A percentile compares a stretch with the other conserved stretches of the same genome.
Conservation (phyloP, 2,113 vertebrate species). For the Mionectes macconnelli region DNA sequence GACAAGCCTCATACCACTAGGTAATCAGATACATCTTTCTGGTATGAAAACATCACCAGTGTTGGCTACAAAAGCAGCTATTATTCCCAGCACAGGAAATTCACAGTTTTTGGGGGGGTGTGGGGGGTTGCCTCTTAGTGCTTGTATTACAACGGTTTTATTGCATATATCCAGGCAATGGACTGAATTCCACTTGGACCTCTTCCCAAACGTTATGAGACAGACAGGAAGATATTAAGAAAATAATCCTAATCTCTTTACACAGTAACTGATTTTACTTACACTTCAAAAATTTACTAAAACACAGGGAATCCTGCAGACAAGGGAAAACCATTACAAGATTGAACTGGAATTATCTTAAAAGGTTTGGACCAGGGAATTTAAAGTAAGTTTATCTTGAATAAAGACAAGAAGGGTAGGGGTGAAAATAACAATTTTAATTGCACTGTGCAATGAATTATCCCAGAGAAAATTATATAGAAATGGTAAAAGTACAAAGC, state of each 20-base stretch:
- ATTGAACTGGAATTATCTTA: not conserved
- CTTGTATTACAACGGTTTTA: not conserved
- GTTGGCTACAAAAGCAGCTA: not conserved
- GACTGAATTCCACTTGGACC: not conserved
- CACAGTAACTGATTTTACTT: not conserved
- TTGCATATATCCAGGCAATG: not conserved
- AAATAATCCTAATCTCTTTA: not conserved
- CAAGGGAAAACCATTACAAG: not conserved
- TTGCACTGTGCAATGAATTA: conserved; percentile 18
- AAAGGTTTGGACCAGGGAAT: not conserved
- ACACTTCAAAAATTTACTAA: not conserved
- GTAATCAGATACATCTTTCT: not conserved
- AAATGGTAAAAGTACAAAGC: not conserved
- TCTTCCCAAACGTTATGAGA: not conserved
- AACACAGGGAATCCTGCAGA: not conserved
- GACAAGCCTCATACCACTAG: not conserved
- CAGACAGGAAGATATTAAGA: not conserved
- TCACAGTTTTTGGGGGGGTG: not conserved
- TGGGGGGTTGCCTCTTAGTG: not conserved
- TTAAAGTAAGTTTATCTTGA: not conserved
- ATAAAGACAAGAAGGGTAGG: not conserved
- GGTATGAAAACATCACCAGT: not conserved
- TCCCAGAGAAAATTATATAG: not conserved
- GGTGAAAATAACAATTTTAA: conserved; percentile 18
- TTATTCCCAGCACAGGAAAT: not conserved